Evolutionary conservation across 2,113 vertebrate species (phyloP).

Genomic region (Forbesichthys papilliferus): DNA sequence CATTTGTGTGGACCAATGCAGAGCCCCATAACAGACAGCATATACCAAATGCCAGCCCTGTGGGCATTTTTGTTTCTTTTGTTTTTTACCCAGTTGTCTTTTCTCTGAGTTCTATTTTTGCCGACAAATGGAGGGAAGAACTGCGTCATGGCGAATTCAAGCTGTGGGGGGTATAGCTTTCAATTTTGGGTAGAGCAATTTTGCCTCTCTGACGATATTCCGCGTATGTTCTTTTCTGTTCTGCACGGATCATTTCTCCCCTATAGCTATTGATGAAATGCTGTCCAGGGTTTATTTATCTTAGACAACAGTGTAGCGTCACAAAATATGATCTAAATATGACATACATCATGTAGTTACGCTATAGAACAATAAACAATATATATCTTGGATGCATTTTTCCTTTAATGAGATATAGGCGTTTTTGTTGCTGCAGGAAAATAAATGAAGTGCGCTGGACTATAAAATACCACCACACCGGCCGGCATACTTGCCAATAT

Average conservation of each 20-base stretch:
- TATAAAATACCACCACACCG: constrained; percentile 33
- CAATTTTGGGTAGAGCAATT: constrained; percentile 11
- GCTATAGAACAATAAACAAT: not conserved
- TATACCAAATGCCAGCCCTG: constrained; percentile 6
- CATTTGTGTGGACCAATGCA: constrained; percentile 34
- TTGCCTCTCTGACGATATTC: not conserved
- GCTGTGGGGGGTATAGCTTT: constrained; percentile 4
- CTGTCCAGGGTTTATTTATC: constrained; percentile 1
- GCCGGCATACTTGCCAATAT: constrained; percentile 45
- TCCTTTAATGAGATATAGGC: constrained; percentile 8
- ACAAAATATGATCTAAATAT: not conserved
- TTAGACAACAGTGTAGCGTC: not conserved
- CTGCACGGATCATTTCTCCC: constrained; percentile 25
- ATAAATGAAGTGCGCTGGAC: not conserved
- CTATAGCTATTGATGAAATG: constrained; percentile 23
- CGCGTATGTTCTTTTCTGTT: not conserved
- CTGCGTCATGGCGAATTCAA: constrained; percentile 17
- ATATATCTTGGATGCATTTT: not conserved
- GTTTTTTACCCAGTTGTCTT: constrained; percentile 18
- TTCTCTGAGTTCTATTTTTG: constrained; percentile 27
- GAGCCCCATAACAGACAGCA: constrained; percentile 46
- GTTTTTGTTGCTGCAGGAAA: constrained; percentile 3
- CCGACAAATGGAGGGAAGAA: constrained; percentile 1
- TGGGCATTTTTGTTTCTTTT: constrained; percentile 30
- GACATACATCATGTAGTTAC: not conserved